phyloP scores from a whole-genome alignment of 2,113 vertebrate genomes.

The Ochotona curzoniae region DNA sequence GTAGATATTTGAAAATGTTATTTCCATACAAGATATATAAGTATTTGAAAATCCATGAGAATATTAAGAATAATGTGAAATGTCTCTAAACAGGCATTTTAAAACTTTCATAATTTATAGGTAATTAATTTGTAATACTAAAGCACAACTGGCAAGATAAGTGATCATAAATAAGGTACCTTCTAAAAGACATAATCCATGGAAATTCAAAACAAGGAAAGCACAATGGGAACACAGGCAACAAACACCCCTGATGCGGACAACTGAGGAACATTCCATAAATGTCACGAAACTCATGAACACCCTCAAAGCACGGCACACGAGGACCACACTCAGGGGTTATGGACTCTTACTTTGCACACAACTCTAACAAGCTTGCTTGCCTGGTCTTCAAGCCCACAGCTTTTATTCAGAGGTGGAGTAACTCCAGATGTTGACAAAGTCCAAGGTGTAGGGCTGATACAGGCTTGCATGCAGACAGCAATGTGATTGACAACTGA shows the following conservation, averaged over 20 bases:
- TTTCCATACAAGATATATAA: conserved; percentile 47
- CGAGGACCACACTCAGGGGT: conserved; percentile 53
- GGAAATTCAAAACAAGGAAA: conserved; percentile 76
- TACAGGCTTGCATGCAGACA: conserved; percentile 72
- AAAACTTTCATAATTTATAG: conserved; percentile 49
- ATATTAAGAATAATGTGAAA: conserved; percentile 49
- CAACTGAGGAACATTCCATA: conserved; percentile 44
- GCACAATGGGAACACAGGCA: conserved; percentile 54
- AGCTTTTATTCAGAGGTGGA: conserved; percentile 71
- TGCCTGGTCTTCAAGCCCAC: conserved; percentile 77
- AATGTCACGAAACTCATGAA: conserved; percentile 34
- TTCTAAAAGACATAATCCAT: conserved; percentile 54
- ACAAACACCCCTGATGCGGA: conserved; percentile 35
- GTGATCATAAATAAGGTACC: background rate
- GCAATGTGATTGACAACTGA: conserved; percentile 73
- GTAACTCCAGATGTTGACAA: conserved; percentile 69
- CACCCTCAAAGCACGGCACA: conserved; percentile 58
- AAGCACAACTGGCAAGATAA: background rate
- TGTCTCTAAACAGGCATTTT: background rate
- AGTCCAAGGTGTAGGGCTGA: conserved; percentile 70
- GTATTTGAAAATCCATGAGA: conserved; percentile 75
- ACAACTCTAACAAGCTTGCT: conserved; percentile 70
- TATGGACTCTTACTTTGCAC: conserved; percentile 73
- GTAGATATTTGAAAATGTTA: conserved; percentile 39
- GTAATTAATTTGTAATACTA: conserved; percentile 45